Conservation (phyloP, 2,797 vertebrate genomes). For the Pipistrellus pygmaeus region DNA sequence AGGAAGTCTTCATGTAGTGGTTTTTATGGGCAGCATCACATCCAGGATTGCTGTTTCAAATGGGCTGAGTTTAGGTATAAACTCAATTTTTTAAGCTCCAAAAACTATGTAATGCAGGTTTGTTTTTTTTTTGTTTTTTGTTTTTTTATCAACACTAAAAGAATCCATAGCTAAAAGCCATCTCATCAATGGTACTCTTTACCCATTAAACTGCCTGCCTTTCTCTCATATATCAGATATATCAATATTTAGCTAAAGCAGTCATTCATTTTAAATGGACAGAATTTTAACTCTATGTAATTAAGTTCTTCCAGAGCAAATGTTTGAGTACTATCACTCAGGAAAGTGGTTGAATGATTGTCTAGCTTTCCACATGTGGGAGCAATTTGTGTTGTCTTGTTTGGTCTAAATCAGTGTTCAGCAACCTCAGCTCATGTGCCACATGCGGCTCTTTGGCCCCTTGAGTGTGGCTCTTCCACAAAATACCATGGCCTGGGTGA, state of each 20-base stretch:
- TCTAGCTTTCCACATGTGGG: slow-evolving; percentile 23
- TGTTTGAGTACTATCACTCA: slow-evolving; percentile 19
- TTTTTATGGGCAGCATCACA: slow-evolving; percentile 52
- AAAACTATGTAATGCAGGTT: slow-evolving; percentile 49
- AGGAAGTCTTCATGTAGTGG: slow-evolving; percentile 62
- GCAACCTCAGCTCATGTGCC: too few relatives aligned
- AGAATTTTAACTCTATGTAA: slow-evolving; percentile 48
- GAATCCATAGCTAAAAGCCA: slow-evolving; percentile 56
- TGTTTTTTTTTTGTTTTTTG: too few relatives aligned
- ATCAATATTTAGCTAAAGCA: slow-evolving; percentile 26
- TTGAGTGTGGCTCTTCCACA: too few relatives aligned
- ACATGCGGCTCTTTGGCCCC: too few relatives aligned
- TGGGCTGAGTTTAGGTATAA: slow-evolving; percentile 61
- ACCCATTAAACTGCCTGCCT: slow-evolving; percentile 53
- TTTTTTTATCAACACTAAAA: slow-evolving; percentile 56
- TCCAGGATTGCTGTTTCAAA: slow-evolving; percentile 51
- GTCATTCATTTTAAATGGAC: slow-evolving; percentile 58
- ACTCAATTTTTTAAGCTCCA: background rate
- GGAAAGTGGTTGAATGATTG: background rate
- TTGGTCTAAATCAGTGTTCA: slow-evolving; percentile 4
- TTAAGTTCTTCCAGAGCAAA: slow-evolving; percentile 68
- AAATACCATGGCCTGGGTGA: too few relatives aligned
- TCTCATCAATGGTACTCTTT: slow-evolving; percentile 45
- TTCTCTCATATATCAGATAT: slow-evolving; percentile 7
- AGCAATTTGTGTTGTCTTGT: slow-evolving; percentile 24